Percentiles rank a stretch among this genome's conserved stretches.
These are phyloP conservation scores for Andricus grossulariae DNA, from an alignment of 1,140 invertebrate species.

Conservation along the genomic window DNA sequence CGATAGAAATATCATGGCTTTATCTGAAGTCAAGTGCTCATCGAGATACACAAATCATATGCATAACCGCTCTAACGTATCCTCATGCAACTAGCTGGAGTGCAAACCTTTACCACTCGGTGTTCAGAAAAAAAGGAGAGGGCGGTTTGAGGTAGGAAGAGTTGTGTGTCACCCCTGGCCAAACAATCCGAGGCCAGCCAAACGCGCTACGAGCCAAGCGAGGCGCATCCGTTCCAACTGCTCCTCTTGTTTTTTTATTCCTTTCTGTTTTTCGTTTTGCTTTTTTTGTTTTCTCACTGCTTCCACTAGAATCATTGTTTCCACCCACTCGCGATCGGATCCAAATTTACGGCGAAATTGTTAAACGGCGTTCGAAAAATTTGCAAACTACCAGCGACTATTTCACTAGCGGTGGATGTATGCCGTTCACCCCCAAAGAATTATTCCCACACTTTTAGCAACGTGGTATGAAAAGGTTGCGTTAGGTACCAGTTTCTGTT, in stretches of 20 bases:
- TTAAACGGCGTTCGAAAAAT: slow-evolving; percentile 67
- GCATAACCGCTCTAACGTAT: background rate
- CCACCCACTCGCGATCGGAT: slow-evolving; percentile 45
- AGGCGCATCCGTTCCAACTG: slow-evolving; percentile 57
- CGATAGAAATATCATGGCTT: too few relatives aligned
- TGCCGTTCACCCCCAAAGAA: slow-evolving; percentile 29
- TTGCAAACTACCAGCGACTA: slow-evolving; percentile 52
- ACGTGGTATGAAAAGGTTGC: background rate
- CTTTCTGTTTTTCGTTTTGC: background rate
- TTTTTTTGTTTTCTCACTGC: slow-evolving; percentile 38
- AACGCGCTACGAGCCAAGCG: slow-evolving; percentile 49
- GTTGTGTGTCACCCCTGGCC: slow-evolving; percentile 43
- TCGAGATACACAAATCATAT: too few relatives aligned
- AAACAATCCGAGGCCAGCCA: slow-evolving; percentile 60
- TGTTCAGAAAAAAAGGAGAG: background rate
- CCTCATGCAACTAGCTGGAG: too few relatives aligned
- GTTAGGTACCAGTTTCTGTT: too few relatives aligned
- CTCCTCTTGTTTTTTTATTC: slow-evolving; percentile 41
- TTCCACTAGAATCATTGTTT: slow-evolving; percentile 46
- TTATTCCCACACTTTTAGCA: background rate
- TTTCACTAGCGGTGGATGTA: slow-evolving; percentile 55
- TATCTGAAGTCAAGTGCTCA: too few relatives aligned
- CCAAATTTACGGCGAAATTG: slow-evolving; percentile 62
- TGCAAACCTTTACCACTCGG: too few relatives aligned
- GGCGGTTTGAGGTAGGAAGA: slow-evolving; percentile 6